Percentiles rank a stretch among this genome's conserved stretches.
These are phyloP conservation scores for Amiota minor DNA, from an alignment of 2,888 invertebrate species.

Conservation along the genomic window DNA sequence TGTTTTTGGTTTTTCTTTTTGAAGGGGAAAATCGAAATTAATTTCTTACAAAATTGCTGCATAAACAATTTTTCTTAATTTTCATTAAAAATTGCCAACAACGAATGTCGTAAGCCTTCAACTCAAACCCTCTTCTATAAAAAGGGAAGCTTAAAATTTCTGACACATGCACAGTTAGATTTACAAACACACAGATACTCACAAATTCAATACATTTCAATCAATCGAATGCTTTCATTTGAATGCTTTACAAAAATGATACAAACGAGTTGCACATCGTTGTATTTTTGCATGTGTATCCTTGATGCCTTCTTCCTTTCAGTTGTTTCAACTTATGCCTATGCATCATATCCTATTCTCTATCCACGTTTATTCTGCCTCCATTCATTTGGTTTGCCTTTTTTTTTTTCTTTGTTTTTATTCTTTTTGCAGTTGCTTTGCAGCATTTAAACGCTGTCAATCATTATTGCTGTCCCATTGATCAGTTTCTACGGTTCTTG, in stretches of 20 bases:
- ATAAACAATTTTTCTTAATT: constrained; percentile 72
- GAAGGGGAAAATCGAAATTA: constrained; percentile 59
- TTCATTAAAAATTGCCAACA: constrained; percentile 36
- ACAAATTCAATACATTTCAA: neutral
- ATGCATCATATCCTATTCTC: neutral
- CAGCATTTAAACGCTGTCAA: constrained; percentile 60
- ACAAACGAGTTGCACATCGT: neutral
- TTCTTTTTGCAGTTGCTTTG: neutral
- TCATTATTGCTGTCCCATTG: constrained; percentile 55
- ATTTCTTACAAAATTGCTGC: constrained; percentile 64
- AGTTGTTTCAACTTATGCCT: neutral
- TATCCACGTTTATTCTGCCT: neutral
- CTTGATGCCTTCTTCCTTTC: constrained; percentile 4
- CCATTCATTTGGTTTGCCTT: neutral
- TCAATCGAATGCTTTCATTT: too few relatives aligned
- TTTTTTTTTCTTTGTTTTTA: constrained; percentile 12
- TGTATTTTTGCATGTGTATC: constrained; percentile 12
- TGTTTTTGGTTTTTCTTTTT: constrained; percentile 9
- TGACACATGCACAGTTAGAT: neutral
- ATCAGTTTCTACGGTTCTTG: constrained; percentile 45
- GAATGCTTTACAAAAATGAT: neutral
- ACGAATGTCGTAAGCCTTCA: constrained; percentile 49
- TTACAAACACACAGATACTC: neutral
- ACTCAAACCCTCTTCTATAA: neutral
- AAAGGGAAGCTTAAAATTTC: neutral